Evolutionary conservation across 2,888 invertebrate species (phyloP), one percentile per base, ranked within the genome.

Genomic region (Hydraecia micacea): DNA sequence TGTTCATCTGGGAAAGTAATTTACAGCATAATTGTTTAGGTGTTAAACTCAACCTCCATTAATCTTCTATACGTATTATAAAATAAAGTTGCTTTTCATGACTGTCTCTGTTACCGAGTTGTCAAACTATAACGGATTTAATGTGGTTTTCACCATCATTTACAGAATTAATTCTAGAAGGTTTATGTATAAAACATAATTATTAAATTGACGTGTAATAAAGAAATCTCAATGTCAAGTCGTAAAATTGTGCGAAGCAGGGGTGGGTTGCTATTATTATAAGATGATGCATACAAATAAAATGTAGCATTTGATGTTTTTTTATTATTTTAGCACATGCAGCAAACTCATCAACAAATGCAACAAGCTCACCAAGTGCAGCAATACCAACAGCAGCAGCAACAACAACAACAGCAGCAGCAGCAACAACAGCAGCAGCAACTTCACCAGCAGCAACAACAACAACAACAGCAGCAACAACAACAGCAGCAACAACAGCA

Each of bases 291-390:
- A 32, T 49, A 32, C 2, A 15, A 46, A 58, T 49, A 7, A 18
- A 21, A 39, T 28, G n/a, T 58, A 46, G 28, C 39, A 69, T 69
- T 62, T 11, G 4, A 67, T 49, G 3, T 36, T 28, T 36, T 46
- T 67, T 65, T 13, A 18, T 28, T 4, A 1, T 79, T 80, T 67
- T 89, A 94, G 91, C 93, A 92, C 84, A 93, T 93, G 89, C 94
- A 94, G 80, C 93, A 93, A 84, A 88, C 91, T 70, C 94, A 94
- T 77, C 94, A 94, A 83, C 92, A 94, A 90, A 93, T 94, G 89
- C 96, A 96, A 87, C 95, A 93, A 42, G 90, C 79, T 36, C 92
- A 92, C 83, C 95, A 97, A 90, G 97, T 97, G 5, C 95, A 95
- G 70, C 96, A 95, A 72, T 95, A 94, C 65, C 95, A 92, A 67